phyloP scores from a whole-genome alignment of 2,113 vertebrate species.

The Poeciliopsis retropinna region DNA sequence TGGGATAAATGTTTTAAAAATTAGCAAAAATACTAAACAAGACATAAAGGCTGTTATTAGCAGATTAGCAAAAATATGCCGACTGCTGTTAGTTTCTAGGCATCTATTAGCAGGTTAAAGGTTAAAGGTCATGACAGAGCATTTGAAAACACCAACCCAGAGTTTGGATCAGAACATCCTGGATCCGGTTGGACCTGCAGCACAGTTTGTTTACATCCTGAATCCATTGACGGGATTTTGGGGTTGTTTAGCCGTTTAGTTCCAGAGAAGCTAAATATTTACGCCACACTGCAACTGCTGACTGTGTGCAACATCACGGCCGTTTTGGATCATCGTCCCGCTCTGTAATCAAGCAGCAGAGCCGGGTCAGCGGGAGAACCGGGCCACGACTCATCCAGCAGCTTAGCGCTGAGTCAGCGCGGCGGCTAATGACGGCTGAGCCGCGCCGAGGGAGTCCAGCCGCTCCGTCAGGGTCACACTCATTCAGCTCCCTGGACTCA shows the following conservation, averaged over 20 bases:
- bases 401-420: slow-evolving; percentile 27
- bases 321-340: slow-evolving; percentile 21
- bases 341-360: slow-evolving; percentile 49
- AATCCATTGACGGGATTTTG: slow-evolving; percentile 46
- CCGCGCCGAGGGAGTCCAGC: slow-evolving; percentile 46
- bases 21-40: no score
- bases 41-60: no score
- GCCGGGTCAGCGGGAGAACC: slow-evolving; percentile 17
- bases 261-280: slow-evolving; percentile 51
- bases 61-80: no score
- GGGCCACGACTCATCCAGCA: slow-evolving; percentile 31
- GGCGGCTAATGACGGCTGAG: slow-evolving; percentile 53
- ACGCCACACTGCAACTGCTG: slow-evolving; percentile 10
- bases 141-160: background rate
- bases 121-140: background rate
- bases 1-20: no score
- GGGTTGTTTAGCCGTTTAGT: slow-evolving; percentile 30
- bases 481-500: slow-evolving; percentile 3
- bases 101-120: background rate
- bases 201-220: background rate
- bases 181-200: no score
- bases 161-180: no score
- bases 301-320: slow-evolving; percentile 51
- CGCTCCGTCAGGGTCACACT: slow-evolving; percentile 6
- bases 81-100: no score